phyloP scores from a whole-genome alignment of 1,140 invertebrate species.

The Bombus fervidus region DNA sequence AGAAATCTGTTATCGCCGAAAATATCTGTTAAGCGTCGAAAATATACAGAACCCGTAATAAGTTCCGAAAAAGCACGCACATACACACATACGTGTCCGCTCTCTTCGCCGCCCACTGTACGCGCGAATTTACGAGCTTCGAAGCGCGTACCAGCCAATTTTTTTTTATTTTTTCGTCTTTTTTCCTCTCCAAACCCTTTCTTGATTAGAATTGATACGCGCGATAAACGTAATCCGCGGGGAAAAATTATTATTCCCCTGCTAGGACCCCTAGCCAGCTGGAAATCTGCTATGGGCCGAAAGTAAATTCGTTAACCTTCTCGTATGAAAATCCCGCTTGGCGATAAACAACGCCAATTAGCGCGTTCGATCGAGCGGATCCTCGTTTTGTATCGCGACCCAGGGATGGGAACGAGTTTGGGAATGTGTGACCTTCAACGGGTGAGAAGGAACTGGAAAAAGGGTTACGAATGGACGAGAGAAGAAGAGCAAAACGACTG shows the following conservation, averaged over 20 bases:
- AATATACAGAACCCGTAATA: constrained; percentile 1
- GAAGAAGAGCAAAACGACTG: constrained; percentile 14
- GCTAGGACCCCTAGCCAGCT: no score
- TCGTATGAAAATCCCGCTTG: background rate
- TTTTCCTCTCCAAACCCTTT: background rate
- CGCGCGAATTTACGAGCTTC: background rate
- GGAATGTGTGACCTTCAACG: background rate
- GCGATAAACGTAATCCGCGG: background rate
- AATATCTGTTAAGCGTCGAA: constrained; percentile 23
- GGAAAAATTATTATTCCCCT: background rate
- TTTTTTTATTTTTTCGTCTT: background rate
- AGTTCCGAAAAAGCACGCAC: constrained; percentile 16
- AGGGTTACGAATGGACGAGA: background rate
- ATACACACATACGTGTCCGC: background rate
- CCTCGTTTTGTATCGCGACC: background rate
- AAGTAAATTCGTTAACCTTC: constrained; percentile 27
- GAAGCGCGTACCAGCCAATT: no score
- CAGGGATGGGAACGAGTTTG: background rate
- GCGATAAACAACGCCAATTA: constrained; percentile 43
- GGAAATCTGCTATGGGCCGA: background rate
- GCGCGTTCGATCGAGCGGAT: constrained; percentile 20
- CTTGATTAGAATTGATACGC: constrained; percentile 35
- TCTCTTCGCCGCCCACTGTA: background rate
- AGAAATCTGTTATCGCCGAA: constrained; percentile 44
- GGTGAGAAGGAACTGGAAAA: constrained; percentile 3